phyloP scores from a whole-genome alignment of 2,797 vertebrate species.

The Acanthurus lineatus region DNA sequence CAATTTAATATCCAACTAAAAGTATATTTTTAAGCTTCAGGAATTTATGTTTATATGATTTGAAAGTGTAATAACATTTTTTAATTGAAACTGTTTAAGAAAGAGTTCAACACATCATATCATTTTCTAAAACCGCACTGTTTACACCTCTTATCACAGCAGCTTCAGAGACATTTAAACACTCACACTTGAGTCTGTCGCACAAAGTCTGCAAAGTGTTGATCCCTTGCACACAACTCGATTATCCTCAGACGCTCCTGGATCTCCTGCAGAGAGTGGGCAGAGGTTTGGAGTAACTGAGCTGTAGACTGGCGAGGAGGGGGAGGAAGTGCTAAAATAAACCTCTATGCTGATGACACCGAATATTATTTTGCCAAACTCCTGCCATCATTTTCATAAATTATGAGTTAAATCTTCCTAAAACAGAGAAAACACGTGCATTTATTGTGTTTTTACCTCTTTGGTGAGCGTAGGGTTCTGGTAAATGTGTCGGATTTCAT shows the following conservation, averaged over 20 bases:
- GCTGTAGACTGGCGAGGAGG: not conserved
- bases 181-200: slow-evolving; percentile 94
- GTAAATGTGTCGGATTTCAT: slow-evolving; percentile 89
- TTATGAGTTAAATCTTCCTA: not conserved
- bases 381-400: not conserved
- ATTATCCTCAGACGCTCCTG: slow-evolving; percentile 92
- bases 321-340: not conserved
- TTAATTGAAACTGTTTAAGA: no score
- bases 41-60: no score
- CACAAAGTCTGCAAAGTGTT: slow-evolving; percentile 91
- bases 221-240: slow-evolving; percentile 90
- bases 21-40: no score
- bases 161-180: not conserved
- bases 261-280: slow-evolving; percentile 87
- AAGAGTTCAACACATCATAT: no score
- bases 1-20: no score
- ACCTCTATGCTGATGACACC: not conserved
- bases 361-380: not conserved
- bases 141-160: no score
- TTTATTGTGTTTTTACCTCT: slow-evolving; percentile 80
- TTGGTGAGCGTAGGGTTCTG: slow-evolving; percentile 88
- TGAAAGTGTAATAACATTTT: no score
- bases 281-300: slow-evolving; percentile 23
- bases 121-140: no score
- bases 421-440: not conserved